Percentiles rank a stretch among this genome's conserved stretches.
Conservation (phyloP, 2,797 vertebrate genomes). For the Artibeus jamaicensis region DNA sequence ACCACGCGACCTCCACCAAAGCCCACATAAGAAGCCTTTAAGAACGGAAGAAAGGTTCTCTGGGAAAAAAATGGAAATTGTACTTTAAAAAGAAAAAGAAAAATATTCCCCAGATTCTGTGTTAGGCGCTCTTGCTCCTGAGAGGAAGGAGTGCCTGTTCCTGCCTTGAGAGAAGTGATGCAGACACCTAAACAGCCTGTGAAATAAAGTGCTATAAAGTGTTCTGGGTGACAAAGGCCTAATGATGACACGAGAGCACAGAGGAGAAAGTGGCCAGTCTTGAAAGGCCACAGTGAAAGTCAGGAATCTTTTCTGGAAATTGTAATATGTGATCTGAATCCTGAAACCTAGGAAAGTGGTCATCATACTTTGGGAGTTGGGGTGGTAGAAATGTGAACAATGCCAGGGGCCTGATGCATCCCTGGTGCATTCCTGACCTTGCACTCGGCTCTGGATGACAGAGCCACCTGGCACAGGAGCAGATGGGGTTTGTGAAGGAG, state of each 20-base stretch:
- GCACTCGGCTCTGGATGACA: neutral
- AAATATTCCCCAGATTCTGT: too few relatives aligned
- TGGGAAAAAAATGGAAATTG: neutral
- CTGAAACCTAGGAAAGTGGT: neutral
- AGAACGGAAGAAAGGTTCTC: neutral
- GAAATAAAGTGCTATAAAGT: neutral
- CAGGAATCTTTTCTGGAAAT: neutral
- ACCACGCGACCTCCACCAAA: too few relatives aligned
- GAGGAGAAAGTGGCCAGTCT: neutral
- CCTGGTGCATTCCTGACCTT: neutral
- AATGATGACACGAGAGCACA: rapidly evolving
- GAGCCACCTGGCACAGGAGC: neutral
- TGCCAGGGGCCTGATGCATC: too few relatives aligned
- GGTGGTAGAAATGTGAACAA: neutral
- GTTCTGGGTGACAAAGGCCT: neutral
- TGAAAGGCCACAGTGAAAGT: neutral
- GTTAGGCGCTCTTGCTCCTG: neutral
- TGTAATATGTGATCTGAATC: neutral
- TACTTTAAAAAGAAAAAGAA: neutral
- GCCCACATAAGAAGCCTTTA: neutral
- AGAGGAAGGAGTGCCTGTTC: neutral
- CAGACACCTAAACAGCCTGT: neutral
- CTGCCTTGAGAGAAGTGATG: neutral
- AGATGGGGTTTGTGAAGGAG: neutral
- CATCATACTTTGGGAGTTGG: neutral